Evolutionary conservation across 2,113 vertebrate species (phyloP).

Genomic region (Pyxicephalus adspersus): DNA sequence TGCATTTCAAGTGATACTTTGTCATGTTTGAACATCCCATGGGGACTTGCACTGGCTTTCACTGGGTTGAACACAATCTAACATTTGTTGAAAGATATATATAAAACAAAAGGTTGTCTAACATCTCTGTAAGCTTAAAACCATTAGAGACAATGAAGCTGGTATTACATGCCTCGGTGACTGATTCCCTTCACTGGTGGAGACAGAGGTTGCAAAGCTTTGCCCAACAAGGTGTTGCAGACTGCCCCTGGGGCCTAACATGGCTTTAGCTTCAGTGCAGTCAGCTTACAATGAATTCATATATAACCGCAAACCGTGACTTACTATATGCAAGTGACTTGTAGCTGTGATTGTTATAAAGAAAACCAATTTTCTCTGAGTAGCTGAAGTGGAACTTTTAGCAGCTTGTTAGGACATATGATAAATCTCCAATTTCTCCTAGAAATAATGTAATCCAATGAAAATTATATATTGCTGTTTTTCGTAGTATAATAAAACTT

Average conservation of each 20-base stretch:
- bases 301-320: constrained; percentile 31
- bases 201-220: constrained; percentile 29
- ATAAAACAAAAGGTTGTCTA: constrained; percentile 11
- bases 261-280: neutral
- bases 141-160: constrained; percentile 26
- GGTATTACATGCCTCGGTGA: neutral
- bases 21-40: constrained; percentile 12
- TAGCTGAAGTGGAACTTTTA: constrained; percentile 46
- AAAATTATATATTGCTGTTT: constrained; percentile 33
- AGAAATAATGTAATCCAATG: constrained; percentile 27
- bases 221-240: constrained; percentile 34
- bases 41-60: constrained; percentile 7
- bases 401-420: constrained; percentile 33
- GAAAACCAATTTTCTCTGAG: constrained; percentile 33
- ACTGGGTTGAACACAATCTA: constrained; percentile 4
- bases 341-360: constrained; percentile 18
- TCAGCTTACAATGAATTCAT: constrained; percentile 33
- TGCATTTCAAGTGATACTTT: constrained; percentile 17
- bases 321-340: constrained; percentile 31
- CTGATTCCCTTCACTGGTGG: constrained; percentile 23
- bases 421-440: constrained; percentile 25
- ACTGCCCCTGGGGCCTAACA: constrained; percentile 9
- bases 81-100: constrained; percentile 30
- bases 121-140: constrained; percentile 11
- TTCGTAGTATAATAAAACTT: constrained; percentile 29